Evolutionary conservation across 2,113 vertebrate species (phyloP), one percentile per base, ranked within the genome.

Genomic region (Syngnathus scovelli): DNA sequence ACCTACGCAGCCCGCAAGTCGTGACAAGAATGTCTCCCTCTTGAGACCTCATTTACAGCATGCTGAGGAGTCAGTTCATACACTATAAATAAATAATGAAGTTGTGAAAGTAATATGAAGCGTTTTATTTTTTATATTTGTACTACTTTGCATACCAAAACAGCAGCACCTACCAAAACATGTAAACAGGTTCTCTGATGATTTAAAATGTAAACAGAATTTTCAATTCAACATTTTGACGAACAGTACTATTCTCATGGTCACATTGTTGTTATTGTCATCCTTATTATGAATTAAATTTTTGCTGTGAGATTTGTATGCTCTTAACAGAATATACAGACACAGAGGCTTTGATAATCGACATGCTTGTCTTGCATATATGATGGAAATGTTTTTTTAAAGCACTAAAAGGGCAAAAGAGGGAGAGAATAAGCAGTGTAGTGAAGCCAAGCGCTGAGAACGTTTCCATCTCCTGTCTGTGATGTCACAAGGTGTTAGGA

Each of bases 21-120:
- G 84, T 87, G 85, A 88, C 86, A 70, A 74, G 70, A 80, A 71
- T 70, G 70, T 43, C 78, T 76, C 75, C 65, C 62, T 65, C 72
- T 64, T 56, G 61, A 73, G 83, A 77, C 81, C 72, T 77, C 41
- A 38, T 78, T 66, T 59, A 39, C 62, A 68, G 66, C 56, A 63
- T 52, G 54, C 61, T 3, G 43, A 74, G 60, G 59, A 72, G 49
- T 63, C 70, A 71, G 67, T 64, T 21, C 21, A 38, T 19, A 61
- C 59, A 41, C 21, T 55, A 12, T 27, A 12, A 55, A 55, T 52
- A n/a, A 19, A 4, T 52, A 52, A 7, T 52, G 19, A 10, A 8
- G 4, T 52, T 49, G 9, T 8, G 21, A 10, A 52, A 52, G 21
- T 10, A 0, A 21, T 51, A 51, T 4, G 4, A 27, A 27, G 2